Evolutionary conservation across 2,888 invertebrate genomes (phyloP).

Genomic region (Caenorhabditis virilis): DNA sequence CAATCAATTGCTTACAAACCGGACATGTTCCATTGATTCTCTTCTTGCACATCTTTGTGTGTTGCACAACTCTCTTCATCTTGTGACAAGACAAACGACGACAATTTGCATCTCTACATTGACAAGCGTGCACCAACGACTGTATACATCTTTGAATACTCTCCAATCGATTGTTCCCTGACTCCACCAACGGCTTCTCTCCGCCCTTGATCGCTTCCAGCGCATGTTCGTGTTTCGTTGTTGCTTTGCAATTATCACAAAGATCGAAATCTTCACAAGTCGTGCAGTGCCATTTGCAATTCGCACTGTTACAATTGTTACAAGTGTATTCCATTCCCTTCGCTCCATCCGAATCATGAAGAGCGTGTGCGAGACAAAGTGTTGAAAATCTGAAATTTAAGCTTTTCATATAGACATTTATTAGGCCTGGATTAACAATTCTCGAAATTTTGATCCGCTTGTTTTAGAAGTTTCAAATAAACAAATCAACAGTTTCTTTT

Average conservation of each 20-base stretch:
- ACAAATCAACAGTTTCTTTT: too few species aligned
- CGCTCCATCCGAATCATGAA: conserved; percentile 96
- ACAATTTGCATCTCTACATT: conserved; percentile 97
- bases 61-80: conserved; percentile 98
- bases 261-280: conserved; percentile 99
- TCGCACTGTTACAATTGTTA: conserved; percentile 92
- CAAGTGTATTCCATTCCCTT: conserved; percentile 84
- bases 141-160: conserved; percentile 83
- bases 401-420: too few species aligned
- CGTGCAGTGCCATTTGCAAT: conserved; percentile 92
- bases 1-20: conserved; percentile 97
- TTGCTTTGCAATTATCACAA: conserved; percentile 91
- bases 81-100: conserved; percentile 94
- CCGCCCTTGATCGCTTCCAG: conserved; percentile 85
- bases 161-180: conserved; percentile 71
- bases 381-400: too few species aligned
- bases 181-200: conserved; percentile 71
- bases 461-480: too few species aligned
- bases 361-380: conserved; percentile 90
- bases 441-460: too few species aligned
- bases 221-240: conserved; percentile 90
- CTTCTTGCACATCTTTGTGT: conserved; percentile 95
- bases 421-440: too few species aligned
- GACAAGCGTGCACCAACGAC: conserved; percentile 92
- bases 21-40: conserved; percentile 91